Conservation (phyloP, 2,113 vertebrate species). For the Sitta europaea region DNA sequence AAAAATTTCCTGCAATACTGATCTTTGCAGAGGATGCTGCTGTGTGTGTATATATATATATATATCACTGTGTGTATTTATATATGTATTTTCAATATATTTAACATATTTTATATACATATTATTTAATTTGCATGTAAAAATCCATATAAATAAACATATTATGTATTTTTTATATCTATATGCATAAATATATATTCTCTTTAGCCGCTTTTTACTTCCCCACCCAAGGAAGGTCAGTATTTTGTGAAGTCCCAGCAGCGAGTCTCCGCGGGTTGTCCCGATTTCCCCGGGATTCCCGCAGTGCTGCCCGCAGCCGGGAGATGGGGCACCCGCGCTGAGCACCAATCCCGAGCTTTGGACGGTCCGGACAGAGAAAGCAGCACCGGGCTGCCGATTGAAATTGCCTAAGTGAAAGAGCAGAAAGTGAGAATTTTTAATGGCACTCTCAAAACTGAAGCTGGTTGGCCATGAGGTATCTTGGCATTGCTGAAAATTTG, state of each 20-base stretch:
- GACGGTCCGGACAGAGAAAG: background rate
- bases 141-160: background rate
- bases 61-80: accelerated
- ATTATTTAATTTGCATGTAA: too few relatives aligned
- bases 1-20: background rate
- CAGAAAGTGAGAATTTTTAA: background rate
- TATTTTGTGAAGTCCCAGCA: background rate
- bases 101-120: background rate
- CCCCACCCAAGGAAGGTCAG: background rate
- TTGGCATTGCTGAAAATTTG: background rate
- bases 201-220: background rate
- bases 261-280: accelerated
- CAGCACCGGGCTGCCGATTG: background rate
- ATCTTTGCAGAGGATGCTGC: background rate
- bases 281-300: background rate
- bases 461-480: background rate
- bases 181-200: background rate
- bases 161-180: too few relatives aligned
- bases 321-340: conserved; percentile 33
- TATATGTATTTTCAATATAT: background rate
- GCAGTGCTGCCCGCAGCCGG: conserved; percentile 25
- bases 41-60: background rate
- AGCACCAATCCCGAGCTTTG: accelerated
- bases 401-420: background rate
- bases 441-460: background rate